A percentile compares a stretch with the other conserved stretches of the same genome.
phyloP scores from a whole-genome alignment of 2,888 invertebrate species.

The Bellardia bayeri region DNA sequence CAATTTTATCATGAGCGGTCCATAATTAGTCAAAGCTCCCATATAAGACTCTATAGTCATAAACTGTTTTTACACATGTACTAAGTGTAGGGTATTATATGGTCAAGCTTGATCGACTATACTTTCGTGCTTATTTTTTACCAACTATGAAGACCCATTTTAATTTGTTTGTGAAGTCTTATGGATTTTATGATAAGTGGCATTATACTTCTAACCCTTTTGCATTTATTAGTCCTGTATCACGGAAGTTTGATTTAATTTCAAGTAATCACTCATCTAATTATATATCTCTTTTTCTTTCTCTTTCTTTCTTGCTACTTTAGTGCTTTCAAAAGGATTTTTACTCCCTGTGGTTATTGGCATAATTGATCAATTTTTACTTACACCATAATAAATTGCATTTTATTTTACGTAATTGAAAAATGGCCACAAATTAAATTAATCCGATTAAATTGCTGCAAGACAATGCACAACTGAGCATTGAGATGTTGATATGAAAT shows the following conservation, averaged over 20 bases:
- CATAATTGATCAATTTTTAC: slow-evolving; percentile 51
- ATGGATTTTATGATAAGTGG: too few species aligned
- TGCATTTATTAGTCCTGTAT: not conserved
- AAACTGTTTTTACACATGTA: too few species aligned
- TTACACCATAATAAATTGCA: slow-evolving; percentile 15
- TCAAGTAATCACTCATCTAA: not conserved
- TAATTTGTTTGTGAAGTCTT: too few species aligned
- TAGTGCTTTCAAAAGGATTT: slow-evolving; percentile 2
- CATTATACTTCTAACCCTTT: too few species aligned
- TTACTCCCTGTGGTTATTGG: slow-evolving; percentile 32
- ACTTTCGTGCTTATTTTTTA: too few species aligned
- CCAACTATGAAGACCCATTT: too few species aligned
- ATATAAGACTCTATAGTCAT: too few species aligned
- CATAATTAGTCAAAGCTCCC: too few species aligned
- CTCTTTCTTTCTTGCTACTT: not conserved
- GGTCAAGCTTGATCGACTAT: too few species aligned
- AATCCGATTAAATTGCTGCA: slow-evolving; percentile 42
- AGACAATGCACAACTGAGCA: slow-evolving; percentile 2
- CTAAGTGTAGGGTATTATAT: too few species aligned
- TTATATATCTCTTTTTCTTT: not conserved
- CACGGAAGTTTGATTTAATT: not conserved
- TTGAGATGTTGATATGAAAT: not conserved
- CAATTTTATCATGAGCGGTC: too few species aligned
- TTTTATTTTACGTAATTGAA: slow-evolving; percentile 54
- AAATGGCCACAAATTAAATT: slow-evolving; percentile 63